Evolutionary conservation across 2,113 vertebrate species (phyloP).

Genomic region (Anguilla japonica): DNA sequence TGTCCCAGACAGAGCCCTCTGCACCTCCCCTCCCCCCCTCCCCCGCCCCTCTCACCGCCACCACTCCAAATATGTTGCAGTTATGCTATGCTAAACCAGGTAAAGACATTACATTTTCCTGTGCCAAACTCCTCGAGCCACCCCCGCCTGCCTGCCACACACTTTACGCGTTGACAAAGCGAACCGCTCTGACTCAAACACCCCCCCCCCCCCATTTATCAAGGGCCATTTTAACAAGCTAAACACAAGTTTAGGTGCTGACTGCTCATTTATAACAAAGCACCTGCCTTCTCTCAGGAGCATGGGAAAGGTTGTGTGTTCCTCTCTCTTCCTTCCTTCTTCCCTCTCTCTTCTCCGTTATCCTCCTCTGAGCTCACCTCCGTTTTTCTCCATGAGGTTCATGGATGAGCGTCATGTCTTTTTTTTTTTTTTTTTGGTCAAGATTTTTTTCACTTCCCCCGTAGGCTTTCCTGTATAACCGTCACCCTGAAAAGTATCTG

Average conservation of each 20-base stretch:
- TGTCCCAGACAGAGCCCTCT: not conserved
- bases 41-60: too few species aligned
- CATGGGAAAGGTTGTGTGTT: conserved; percentile 7
- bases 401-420: conserved; percentile 29
- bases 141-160: not conserved
- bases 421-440: conserved; percentile 22
- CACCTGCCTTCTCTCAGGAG: conserved; percentile 4
- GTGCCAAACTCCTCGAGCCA: not conserved
- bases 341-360: not conserved
- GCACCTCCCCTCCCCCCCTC: not conserved
- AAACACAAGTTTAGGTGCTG: conserved; percentile 23
- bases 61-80: not conserved
- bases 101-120: not conserved
- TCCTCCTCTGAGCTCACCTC: not conserved
- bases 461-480: conserved; percentile 6
- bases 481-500: conserved; percentile 31
- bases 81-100: not conserved
- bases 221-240: conserved; percentile 33
- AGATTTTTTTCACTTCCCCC: conserved; percentile 31
- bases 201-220: conserved; percentile 26
- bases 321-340: not conserved
- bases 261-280: conserved; percentile 19
- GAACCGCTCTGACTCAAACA: not conserved
- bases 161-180: conserved; percentile 26
- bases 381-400: not conserved